phyloP scores from a whole-genome alignment of 1,140 invertebrate genomes.

The Druon quercuslanigerum region DNA sequence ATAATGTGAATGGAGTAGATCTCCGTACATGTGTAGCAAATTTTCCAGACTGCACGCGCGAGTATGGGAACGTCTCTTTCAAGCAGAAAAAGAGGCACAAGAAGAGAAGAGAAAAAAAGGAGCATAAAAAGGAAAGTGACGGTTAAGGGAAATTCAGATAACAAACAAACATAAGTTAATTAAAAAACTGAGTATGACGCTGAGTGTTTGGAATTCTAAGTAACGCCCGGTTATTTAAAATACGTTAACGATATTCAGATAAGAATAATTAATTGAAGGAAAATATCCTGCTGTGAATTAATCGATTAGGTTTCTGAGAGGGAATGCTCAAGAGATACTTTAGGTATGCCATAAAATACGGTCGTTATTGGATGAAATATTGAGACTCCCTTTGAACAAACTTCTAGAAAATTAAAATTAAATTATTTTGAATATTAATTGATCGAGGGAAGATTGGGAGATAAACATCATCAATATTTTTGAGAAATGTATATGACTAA shows the following conservation, averaged over 20 bases:
- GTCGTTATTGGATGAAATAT: not conserved
- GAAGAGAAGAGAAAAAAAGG: not conserved
- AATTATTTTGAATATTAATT: conserved; percentile 4
- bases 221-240: conserved; percentile 15
- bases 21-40: not conserved
- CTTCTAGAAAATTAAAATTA: not conserved
- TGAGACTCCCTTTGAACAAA: conserved; percentile 11
- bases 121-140: not conserved
- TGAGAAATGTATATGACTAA: not conserved
- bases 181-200: conserved; percentile 19
- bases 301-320: not conserved
- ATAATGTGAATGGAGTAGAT: not conserved
- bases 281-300: conserved; percentile 30
- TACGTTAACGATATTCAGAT: conserved; percentile 29
- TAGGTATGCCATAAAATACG: not conserved
- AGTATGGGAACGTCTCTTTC: not conserved
- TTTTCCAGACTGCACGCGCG: not conserved
- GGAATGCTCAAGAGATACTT: not conserved
- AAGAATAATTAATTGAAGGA: conserved; percentile 31
- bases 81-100: not conserved
- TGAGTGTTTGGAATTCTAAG: conserved; percentile 26
- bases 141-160: conserved; percentile 6
- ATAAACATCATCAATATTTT: not conserved
- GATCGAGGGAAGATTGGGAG: not conserved
- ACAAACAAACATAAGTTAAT: conserved; percentile 29